Conservation (phyloP, 2,888 invertebrate species). For the Ophion slaviceki region DNA sequence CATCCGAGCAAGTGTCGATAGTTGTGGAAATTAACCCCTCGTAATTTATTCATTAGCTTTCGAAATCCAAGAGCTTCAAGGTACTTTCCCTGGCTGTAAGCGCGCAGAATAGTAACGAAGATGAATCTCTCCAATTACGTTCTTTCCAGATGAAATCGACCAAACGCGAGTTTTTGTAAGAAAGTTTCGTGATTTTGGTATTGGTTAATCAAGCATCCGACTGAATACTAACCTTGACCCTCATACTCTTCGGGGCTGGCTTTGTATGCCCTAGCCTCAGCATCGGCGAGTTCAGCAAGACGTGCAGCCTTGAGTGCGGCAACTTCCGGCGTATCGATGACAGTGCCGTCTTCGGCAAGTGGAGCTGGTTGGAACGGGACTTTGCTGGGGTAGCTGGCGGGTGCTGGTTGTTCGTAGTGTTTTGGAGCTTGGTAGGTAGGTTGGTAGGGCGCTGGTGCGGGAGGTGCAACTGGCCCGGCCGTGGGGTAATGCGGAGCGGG, state of each 20-base stretch:
- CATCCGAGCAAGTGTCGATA: constrained; percentile 13
- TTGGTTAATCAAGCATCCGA: not conserved
- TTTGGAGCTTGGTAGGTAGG: constrained; percentile 59
- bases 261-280: constrained; percentile 82
- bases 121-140: too few species aligned
- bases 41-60: not conserved
- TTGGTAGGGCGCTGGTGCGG: constrained; percentile 63
- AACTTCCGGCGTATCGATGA: constrained; percentile 82
- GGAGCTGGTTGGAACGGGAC: constrained; percentile 80
- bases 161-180: too few species aligned
- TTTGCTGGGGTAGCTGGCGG: constrained; percentile 70
- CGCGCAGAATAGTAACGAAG: too few species aligned
- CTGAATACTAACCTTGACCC: constrained; percentile 71
- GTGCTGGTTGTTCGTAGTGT: constrained; percentile 67
- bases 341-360: constrained; percentile 81
- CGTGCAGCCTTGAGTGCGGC: constrained; percentile 81
- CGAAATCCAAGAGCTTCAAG: not conserved
- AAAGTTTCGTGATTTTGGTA: too few species aligned
- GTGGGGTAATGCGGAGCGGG: constrained; percentile 68
- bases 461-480: constrained; percentile 57
- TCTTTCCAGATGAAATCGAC: too few species aligned
- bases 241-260: constrained; percentile 74
- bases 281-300: constrained; percentile 81
- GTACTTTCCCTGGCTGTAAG: not conserved
- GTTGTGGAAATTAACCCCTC: not conserved